phyloP scores from a whole-genome alignment of 2,797 vertebrate species.

The Spinibarbus caldwelli region DNA sequence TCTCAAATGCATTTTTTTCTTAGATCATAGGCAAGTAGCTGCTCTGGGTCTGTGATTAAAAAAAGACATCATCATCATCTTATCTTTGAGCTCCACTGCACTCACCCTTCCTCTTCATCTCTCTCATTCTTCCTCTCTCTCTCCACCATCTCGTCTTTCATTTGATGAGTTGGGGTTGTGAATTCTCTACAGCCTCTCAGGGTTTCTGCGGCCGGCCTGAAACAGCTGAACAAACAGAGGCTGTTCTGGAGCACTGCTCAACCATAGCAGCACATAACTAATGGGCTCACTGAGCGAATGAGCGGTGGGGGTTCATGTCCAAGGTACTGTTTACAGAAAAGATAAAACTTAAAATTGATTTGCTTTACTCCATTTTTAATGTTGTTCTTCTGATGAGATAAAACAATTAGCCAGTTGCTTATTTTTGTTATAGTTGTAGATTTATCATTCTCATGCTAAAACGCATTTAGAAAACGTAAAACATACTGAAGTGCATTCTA shows the following conservation, averaged over 20 bases:
- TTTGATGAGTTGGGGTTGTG: slow-evolving; percentile 81
- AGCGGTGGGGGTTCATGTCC: slow-evolving; percentile 34
- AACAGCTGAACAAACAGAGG: slow-evolving; percentile 83
- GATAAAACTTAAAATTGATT: slow-evolving; percentile 38
- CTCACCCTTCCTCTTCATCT: slow-evolving; percentile 65
- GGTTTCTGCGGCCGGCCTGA: slow-evolving; percentile 75
- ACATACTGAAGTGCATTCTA: background rate
- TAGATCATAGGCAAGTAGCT: slow-evolving; percentile 6
- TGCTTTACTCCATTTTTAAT: background rate
- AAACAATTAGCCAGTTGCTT: slow-evolving; percentile 11
- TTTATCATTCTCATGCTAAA: background rate
- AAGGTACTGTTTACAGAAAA: slow-evolving; percentile 45
- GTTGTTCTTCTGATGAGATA: background rate
- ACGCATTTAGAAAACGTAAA: background rate
- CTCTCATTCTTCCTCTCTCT: slow-evolving; percentile 53
- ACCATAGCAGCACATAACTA: slow-evolving; percentile 59
- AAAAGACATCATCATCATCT: slow-evolving; percentile 30
- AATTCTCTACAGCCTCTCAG: slow-evolving; percentile 79
- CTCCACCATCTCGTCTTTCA: slow-evolving; percentile 63
- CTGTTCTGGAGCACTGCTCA: slow-evolving; percentile 60
- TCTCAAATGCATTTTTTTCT: slow-evolving; percentile 8
- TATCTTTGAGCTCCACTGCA: slow-evolving; percentile 54
- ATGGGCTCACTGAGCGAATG: slow-evolving; percentile 54
- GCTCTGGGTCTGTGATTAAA: slow-evolving; percentile 28
- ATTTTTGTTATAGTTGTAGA: background rate